A percentile compares a stretch with the other conserved stretches of the same genome.
phyloP scores from a whole-genome alignment of 2,797 vertebrate genomes.

The Chiroxiphia lanceolata region DNA sequence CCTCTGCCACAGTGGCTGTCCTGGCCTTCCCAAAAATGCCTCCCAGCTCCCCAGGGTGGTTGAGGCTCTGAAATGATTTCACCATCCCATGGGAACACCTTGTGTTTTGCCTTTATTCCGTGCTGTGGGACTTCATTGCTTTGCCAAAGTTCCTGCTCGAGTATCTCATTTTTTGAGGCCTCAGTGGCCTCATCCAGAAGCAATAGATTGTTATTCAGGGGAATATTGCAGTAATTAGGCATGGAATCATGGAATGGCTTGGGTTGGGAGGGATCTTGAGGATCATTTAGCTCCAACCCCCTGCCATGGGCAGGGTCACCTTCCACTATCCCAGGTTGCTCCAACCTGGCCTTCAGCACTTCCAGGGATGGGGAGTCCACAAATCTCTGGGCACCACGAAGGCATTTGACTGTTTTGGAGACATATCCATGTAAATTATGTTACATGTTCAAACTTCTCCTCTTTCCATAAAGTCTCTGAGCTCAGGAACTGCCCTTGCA shows the following conservation, averaged over 20 bases:
- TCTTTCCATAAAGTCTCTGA: background rate
- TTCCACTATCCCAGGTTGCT: background rate
- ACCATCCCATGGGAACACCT: background rate
- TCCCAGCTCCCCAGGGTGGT: background rate
- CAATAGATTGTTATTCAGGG: background rate
- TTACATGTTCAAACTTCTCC: background rate
- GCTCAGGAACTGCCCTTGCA: background rate
- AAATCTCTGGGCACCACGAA: background rate
- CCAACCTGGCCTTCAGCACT: background rate
- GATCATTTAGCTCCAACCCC: accelerated
- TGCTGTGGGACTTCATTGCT: accelerated
- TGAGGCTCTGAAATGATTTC: background rate
- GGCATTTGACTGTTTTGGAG: background rate
- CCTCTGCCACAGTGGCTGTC: accelerated
- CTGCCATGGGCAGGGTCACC: background rate
- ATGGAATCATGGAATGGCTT: background rate
- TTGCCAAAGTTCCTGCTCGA: background rate
- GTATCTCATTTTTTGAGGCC: background rate
- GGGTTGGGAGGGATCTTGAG: background rate
- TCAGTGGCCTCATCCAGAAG: background rate
- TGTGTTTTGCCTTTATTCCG: background rate
- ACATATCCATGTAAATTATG: background rate
- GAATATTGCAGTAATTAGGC: background rate
- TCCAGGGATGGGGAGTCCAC: background rate
- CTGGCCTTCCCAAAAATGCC: background rate